Conservation (phyloP, 2,888 invertebrate species). For the Patella depressa region DNA sequence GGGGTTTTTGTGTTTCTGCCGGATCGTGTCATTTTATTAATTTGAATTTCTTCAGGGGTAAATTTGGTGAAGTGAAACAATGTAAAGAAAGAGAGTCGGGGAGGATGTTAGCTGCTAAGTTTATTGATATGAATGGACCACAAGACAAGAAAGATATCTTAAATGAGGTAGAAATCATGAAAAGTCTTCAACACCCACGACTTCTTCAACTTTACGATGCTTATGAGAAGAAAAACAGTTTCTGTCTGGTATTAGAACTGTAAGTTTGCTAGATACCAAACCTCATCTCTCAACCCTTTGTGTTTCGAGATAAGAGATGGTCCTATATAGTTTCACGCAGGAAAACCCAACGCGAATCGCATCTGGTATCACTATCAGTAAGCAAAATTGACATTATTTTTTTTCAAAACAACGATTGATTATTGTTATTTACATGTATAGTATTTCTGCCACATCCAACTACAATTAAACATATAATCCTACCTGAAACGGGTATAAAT, state of each 20-base stretch:
- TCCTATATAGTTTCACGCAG: too few species aligned
- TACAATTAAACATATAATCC: too few species aligned
- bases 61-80: slow-evolving; percentile 96
- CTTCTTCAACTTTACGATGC: slow-evolving; percentile 98
- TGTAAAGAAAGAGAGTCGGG: slow-evolving; percentile 88
- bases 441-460: too few species aligned
- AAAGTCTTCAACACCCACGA: slow-evolving; percentile 91
- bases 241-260: slow-evolving; percentile 98
- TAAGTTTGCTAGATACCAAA: slow-evolving; percentile 76
- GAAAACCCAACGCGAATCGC: too few species aligned
- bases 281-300: too few species aligned
- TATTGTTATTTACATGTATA: too few species aligned
- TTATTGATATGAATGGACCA: slow-evolving; percentile 87
- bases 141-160: slow-evolving; percentile 89
- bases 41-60: slow-evolving; percentile 80
- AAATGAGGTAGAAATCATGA: slow-evolving; percentile 97
- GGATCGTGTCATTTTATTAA: background rate
- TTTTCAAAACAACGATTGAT: too few species aligned
- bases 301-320: too few species aligned
- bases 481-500: too few species aligned
- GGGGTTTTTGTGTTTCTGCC: too few species aligned
- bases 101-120: slow-evolving; percentile 90
- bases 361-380: too few species aligned
- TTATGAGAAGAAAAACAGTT: slow-evolving; percentile 84
- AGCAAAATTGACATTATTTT: too few species aligned